These are phyloP conservation scores for Mionectes macconnelli DNA, from an alignment of 2,113 vertebrate genomes.

Conservation along the genomic window DNA sequence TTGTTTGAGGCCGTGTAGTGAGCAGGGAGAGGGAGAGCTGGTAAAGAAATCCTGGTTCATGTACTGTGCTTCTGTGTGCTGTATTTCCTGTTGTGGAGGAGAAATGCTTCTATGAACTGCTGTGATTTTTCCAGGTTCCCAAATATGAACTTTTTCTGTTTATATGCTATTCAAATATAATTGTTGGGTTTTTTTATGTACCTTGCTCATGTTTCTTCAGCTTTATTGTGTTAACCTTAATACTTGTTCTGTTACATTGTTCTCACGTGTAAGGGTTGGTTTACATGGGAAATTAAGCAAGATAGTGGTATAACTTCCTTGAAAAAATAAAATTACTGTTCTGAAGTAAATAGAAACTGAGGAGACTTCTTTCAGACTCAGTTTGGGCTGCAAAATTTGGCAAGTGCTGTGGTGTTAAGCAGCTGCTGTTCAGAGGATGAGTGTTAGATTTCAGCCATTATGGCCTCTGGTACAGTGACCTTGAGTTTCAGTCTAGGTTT, in stretches of 20 bases:
- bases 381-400: neutral
- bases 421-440: neutral
- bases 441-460: neutral
- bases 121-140: neutral
- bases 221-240: neutral
- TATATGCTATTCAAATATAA: neutral
- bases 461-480: neutral
- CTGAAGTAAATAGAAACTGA: neutral
- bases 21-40: neutral
- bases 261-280: neutral
- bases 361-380: neutral
- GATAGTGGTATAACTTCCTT: neutral
- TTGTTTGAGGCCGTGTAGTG: neutral
- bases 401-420: neutral
- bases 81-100: neutral
- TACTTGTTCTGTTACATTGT: neutral
- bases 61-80: neutral
- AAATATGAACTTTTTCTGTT: neutral
- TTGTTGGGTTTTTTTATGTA: fast-evolving
- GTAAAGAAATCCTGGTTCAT: neutral
- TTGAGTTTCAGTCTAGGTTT: neutral
- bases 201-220: fast-evolving
- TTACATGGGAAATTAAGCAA: neutral
- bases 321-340: fast-evolving
- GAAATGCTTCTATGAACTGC: neutral